Base-by-base conservation (phyloP, 2,797 vertebrate species). In the Parambassis ranga region DNA sequence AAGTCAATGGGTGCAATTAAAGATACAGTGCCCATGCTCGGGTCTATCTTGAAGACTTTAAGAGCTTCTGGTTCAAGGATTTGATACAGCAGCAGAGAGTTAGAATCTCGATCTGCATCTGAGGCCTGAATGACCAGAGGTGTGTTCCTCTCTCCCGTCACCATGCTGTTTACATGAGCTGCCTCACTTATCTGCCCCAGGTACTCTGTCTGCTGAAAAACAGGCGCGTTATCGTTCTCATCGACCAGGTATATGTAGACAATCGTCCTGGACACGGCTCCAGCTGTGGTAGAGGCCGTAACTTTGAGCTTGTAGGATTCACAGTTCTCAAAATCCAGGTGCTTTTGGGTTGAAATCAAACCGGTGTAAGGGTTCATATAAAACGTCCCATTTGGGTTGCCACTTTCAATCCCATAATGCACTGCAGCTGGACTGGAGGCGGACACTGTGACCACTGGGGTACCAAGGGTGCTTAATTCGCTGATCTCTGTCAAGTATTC, bases 401-500 rank as follows among this genome's bases (percentile, higher is more conserved):
- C 97, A 7, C 93, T 92, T 84, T 92, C 94, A 61, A 99, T 93
- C 74, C 92, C 93, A 38, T 96, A 99, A 73, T 92, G 92, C 46
- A 99, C 91, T 1, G 93, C 89, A 3, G 94, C 92, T 2, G 92
- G 89, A 49, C 95, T 96, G 7, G 77, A 85, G 44, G 96, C 94
- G 0, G 87, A 90, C 52, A 97, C 79, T 2, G 92, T 90, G 39
- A 96, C 72, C 55, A 98, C 88, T 0, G 95, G 92, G 11, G 93
- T 91, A 9, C 95, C 94, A 0, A 87, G 1, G 7, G 74, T 16
- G 39, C 93, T 90, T 0, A 79, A 83, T 78, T 99, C 98, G n/a
- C 93, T 95, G 79, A 98, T 92, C 81, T 98, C 98, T 7, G 92
- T 80, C 5, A 96, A 87, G 82, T 96, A 97, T 49, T 98, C 95